Conservation (phyloP, 1,140 invertebrate genomes). For the Aphidius ervi region DNA sequence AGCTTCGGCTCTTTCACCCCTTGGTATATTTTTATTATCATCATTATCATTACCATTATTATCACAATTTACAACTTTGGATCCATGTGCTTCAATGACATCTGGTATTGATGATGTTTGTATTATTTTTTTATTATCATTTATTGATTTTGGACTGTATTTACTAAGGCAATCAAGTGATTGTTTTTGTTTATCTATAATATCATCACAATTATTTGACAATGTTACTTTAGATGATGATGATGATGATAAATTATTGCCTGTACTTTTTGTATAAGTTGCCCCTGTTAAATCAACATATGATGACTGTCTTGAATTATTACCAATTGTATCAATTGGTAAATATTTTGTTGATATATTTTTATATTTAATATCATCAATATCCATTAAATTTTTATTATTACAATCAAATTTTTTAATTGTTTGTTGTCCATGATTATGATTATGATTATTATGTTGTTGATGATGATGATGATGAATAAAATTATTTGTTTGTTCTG, state of each 20-base stretch:
- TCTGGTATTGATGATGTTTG: slow-evolving; percentile 36
- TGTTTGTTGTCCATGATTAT: slow-evolving; percentile 4
- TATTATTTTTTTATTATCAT: slow-evolving; percentile 28
- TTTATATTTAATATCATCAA: slow-evolving; percentile 1
- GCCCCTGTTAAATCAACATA: slow-evolving; percentile 26
- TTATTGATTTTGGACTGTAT: slow-evolving; percentile 27
- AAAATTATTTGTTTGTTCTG: background rate
- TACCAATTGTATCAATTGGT: slow-evolving; percentile 16
- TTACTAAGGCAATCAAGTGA: slow-evolving; percentile 28
- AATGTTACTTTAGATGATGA: background rate
- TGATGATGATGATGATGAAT: slow-evolving; percentile 16
- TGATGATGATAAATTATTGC: slow-evolving; percentile 11
- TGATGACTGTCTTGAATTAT: slow-evolving; percentile 12
- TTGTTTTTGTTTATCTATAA: slow-evolving; percentile 7
- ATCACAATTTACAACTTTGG: background rate
- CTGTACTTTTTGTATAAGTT: slow-evolving; percentile 18
- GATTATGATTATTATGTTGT: background rate
- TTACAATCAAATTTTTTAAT: no score
- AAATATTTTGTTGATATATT: slow-evolving; percentile 19
- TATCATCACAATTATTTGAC: background rate
- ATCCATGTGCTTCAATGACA: slow-evolving; percentile 39
- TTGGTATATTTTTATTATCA: slow-evolving; percentile 23
- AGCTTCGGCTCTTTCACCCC: slow-evolving; percentile 46
- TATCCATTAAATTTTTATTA: background rate
- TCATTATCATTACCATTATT: slow-evolving; percentile 8